Percentiles rank a stretch among this genome's conserved stretches.
Evolutionary conservation across 2,113 vertebrate genomes (phyloP).

Genomic region (human (Homo sapiens)): DNA sequence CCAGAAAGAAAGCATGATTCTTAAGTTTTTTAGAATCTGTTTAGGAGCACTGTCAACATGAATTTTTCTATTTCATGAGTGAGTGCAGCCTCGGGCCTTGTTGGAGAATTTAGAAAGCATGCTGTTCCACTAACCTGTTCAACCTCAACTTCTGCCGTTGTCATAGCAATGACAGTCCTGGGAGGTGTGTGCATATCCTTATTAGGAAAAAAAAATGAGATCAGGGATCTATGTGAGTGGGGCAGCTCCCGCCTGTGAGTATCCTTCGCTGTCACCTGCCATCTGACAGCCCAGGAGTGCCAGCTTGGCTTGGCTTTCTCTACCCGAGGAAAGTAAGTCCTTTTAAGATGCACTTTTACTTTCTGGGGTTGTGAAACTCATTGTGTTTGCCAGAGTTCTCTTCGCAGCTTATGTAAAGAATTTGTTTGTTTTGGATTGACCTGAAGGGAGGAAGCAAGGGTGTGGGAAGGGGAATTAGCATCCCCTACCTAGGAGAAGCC

Average conservation of each 20-base stretch:
- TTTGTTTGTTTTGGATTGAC: neutral
- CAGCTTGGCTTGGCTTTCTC: neutral
- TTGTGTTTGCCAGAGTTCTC: neutral
- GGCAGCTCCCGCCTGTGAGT: neutral
- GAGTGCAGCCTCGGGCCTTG: neutral
- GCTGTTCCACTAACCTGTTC: slow-evolving; percentile 53
- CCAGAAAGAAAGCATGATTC: neutral
- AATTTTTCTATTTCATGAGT: slow-evolving; percentile 47
- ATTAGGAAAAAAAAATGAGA: slow-evolving; percentile 45
- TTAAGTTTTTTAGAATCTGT: neutral
- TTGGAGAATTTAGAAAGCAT: slow-evolving; percentile 54
- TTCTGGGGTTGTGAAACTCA: neutral
- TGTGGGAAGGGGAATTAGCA: neutral
- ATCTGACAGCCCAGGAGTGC: neutral
- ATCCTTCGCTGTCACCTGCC: neutral
- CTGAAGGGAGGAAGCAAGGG: neutral
- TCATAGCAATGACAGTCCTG: slow-evolving; percentile 53
- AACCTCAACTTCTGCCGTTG: slow-evolving; percentile 54
- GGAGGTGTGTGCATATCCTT: slow-evolving; percentile 55
- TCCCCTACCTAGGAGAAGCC: slow-evolving; percentile 1
- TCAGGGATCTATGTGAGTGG: neutral
- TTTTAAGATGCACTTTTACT: slow-evolving; percentile 1
- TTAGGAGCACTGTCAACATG: slow-evolving; percentile 41
- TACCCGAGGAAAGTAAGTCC: neutral
- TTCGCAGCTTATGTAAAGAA: neutral